Evolutionary conservation across 2,797 vertebrate genomes (phyloP), one percentile per base, ranked within the genome.

Genomic region (Yasuhikotakia modesta): DNA sequence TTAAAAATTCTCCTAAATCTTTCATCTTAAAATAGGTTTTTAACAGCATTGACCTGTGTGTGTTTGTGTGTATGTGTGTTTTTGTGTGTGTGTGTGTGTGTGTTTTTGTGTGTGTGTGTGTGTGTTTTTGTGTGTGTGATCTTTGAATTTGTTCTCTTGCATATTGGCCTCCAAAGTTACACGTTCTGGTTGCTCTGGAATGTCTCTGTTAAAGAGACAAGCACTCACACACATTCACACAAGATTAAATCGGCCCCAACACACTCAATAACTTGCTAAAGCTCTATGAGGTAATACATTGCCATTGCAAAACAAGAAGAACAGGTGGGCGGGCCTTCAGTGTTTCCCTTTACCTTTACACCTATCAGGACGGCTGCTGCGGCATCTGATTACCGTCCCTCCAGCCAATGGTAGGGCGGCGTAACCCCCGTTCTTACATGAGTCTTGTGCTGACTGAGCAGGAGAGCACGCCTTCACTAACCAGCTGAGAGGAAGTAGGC

Each of bases 371-470:
- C 55, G 35, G 67, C n/a, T 32, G 72, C 70, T 61, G 72, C 52
- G 79, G 80, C 78, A 84, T 85, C 86, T 87, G 85, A 84, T 85
- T 85, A 84, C 86, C 81, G 83, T 86, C 83, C 82, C 68, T 70
- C 67, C 60, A 67, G 45, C 93, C 92, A 93, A 92, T 93, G 83
- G 73, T 58, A 50, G 58, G 16, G 21, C 46, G 72, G 27, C n/a
- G 48, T 61, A 74, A 32, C 48, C 58, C 79, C 71, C 74, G 79
- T 45, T 22, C 78, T 58, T 87, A 81, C 87, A 86, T 90, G 90
- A 88, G 87, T 88, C 91, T 90, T 88, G 85, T 92, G 91, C 92
- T 93, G 92, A 93, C 91, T 90, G 91, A 90, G 92, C 90, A 91
- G 80, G 76, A 16, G 85, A 91, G 90, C 89, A 91, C 64, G 88